A percentile compares a stretch with the other conserved stretches of the same genome.
Conservation (phyloP, 2,113 vertebrate genomes). For the Thomomys bottae region DNA sequence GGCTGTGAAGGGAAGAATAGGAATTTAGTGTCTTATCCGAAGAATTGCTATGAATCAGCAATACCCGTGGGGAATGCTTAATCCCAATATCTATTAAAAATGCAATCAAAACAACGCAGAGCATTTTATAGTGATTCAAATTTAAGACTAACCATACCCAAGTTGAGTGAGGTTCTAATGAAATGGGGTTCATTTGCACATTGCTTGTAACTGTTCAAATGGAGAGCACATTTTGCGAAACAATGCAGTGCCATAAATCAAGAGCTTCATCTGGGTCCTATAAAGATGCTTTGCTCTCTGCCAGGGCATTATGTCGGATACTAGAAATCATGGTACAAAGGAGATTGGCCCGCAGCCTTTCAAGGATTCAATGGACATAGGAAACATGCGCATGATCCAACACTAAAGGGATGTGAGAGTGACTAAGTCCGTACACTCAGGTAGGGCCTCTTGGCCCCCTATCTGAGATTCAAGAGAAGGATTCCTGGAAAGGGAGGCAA, state of each 20-base stretch:
- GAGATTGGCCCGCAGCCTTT: not conserved
- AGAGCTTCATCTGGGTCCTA: not conserved
- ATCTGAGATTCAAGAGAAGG: not conserved
- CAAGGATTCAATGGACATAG: not conserved
- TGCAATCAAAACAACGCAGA: slow-evolving; percentile 34
- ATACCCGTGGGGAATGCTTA: slow-evolving; percentile 8
- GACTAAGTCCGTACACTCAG: not conserved
- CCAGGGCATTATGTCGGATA: not conserved
- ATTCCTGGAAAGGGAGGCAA: not conserved
- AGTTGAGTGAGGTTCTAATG: not conserved
- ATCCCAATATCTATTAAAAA: slow-evolving; percentile 44
- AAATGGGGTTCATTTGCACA: not conserved
- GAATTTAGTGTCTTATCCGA: not conserved
- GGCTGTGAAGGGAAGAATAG: slow-evolving; percentile 14
- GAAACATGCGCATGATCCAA: not conserved
- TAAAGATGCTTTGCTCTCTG: not conserved
- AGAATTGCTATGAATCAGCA: slow-evolving; percentile 23
- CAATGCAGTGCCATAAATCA: not conserved
- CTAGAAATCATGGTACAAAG: not conserved
- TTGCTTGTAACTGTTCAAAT: slow-evolving; percentile 36
- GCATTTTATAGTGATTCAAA: slow-evolving; percentile 9
- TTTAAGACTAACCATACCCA: slow-evolving; percentile 29
- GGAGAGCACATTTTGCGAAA: slow-evolving; percentile 30
- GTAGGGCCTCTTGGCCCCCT: not conserved
- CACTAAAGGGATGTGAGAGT: not conserved